Evolutionary conservation across 35 echinoderm and acorn worm species (phyloP), one percentile per base, ranked within the genome.

Genomic region (Apostichopus californicus): DNA sequence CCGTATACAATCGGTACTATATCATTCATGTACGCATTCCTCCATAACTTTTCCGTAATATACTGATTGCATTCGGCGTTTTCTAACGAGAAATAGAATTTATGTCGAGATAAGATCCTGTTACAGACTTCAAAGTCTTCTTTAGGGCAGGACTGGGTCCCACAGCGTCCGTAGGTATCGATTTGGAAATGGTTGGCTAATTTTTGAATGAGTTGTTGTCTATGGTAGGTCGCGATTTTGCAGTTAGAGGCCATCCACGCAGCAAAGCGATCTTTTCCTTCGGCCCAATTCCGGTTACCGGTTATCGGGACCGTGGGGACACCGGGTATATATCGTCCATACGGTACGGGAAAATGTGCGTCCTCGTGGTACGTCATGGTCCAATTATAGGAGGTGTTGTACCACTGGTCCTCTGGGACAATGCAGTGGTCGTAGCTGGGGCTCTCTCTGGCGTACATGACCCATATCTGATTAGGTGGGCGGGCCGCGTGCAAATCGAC

Each of bases 21-120:
- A 22, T 92, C 87, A n/a, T 81, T 90, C n/a, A 86, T 25, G 56
- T 90, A 95, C 9, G 77, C 92, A 28, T 93, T 95, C 18, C 59
- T 56, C 94, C 94, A 95, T 12, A 95, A 93, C 72, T 95, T 93
- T 65, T 95, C 91, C 1, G 94, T 95, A 15, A 95, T 93, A 68
- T 95, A 95, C 78, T 95, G 80, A 15, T 57, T 26, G 20, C 94
- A 95, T 77, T 95, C 94, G 15, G 85, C 86, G 58, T 95, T 91
- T 90, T 95, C 94, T 2, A 95, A 70, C 5, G 91, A 78, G 15
- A 95, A 89, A 66, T 93, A 90, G 75, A 95, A 95, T 82, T 95
- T 95, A 46, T 95, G 93, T 55, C 46, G 10, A 10, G 91, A 92
- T 17, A 91, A 54, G 15, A 91, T 91, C 26, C 34, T 77, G 46